Evolutionary conservation across 2,797 vertebrate species (phyloP).

Genomic region (Cygnus olor): DNA sequence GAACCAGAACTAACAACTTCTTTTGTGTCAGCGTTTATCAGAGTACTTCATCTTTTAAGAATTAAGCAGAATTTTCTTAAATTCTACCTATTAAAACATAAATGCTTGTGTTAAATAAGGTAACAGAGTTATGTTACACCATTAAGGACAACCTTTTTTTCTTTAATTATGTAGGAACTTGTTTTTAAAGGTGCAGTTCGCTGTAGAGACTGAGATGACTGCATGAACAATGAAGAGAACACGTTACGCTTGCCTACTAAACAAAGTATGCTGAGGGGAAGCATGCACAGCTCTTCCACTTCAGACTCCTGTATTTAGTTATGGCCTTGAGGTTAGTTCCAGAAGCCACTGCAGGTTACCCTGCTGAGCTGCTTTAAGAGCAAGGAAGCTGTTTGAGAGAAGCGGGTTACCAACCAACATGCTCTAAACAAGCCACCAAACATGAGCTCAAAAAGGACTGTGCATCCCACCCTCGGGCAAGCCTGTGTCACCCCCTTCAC

Average conservation of each 20-base stretch:
- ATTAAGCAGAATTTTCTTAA: not conserved
- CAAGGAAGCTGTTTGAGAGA: not conserved
- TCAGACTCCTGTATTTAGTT: not conserved
- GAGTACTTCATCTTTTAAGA: not conserved
- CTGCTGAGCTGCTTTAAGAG: not conserved
- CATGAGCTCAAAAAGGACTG: not conserved
- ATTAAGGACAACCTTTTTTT: not conserved
- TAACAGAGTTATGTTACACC: not conserved
- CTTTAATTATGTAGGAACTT: not conserved
- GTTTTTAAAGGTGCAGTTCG: not conserved
- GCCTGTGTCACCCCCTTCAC: not conserved
- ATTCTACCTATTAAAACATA: not conserved
- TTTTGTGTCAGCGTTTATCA: not conserved
- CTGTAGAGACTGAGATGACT: not conserved
- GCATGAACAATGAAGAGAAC: not conserved
- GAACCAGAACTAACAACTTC: not conserved
- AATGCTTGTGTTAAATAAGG: not conserved
- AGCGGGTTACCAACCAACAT: not conserved
- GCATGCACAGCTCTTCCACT: not conserved
- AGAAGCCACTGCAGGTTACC: not conserved
- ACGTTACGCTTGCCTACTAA: not conserved
- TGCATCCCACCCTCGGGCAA: not conserved
- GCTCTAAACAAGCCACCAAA: constrained; percentile 31
- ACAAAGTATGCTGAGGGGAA: too few relatives aligned
- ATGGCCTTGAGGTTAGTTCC: constrained; percentile 31